Percentiles rank a stretch among this genome's conserved stretches.
phyloP scores from a whole-genome alignment of 1,140 invertebrate genomes.

The Frieseomelitta varia region DNA sequence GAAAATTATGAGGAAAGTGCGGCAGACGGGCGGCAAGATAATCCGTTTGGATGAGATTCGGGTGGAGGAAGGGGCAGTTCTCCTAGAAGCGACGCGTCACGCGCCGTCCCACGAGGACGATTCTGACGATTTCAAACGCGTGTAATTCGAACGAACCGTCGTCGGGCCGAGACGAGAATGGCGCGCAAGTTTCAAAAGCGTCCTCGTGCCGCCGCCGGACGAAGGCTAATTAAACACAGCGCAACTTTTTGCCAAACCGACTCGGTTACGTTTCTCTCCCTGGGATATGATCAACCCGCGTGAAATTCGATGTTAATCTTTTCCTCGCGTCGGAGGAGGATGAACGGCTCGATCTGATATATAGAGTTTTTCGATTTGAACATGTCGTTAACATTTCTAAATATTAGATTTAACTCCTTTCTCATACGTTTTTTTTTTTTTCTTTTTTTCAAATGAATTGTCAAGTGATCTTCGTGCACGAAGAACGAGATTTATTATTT shows the following conservation, averaged over 20 bases:
- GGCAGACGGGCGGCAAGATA: conserved; percentile 17
- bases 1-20: conserved; percentile 34
- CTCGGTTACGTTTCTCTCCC: conserved; percentile 16
- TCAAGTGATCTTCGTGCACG: too few relatives aligned
- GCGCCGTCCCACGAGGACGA: conserved; percentile 20
- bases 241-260: conserved; percentile 42
- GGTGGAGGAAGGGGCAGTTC: too few relatives aligned
- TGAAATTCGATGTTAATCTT: conserved; percentile 21
- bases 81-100: not conserved
- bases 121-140: conserved; percentile 57
- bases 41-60: conserved; percentile 33
- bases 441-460: too few relatives aligned
- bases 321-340: too few relatives aligned
- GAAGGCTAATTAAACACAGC: conserved; percentile 46
- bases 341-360: too few relatives aligned
- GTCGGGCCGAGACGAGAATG: conserved; percentile 45
- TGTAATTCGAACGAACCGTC: conserved; percentile 56
- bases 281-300: conserved; percentile 5
- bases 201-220: not conserved
- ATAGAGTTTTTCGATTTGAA: too few relatives aligned
- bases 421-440: too few relatives aligned
- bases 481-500: not conserved
- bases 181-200: conserved; percentile 58
- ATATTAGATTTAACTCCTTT: too few relatives aligned
- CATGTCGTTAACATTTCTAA: too few relatives aligned